Base-by-base conservation (phyloP, 2,113 vertebrate species). In the Jaculus jaculus region DNA sequence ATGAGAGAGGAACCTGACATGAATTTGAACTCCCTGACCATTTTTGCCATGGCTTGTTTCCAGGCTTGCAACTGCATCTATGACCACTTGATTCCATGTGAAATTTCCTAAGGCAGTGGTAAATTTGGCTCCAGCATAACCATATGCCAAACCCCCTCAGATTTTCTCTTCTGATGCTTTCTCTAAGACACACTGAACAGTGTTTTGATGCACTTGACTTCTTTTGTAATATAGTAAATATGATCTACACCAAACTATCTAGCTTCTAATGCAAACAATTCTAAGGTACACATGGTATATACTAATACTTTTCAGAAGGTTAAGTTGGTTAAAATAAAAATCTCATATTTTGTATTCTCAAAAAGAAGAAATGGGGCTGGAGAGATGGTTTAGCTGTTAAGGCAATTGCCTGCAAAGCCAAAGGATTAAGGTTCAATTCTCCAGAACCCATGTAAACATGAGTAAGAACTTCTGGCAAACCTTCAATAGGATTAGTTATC, bases 61-160 rank as follows among this genome's bases (percentile, higher is more conserved):
- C 89, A 94, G 39, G 2, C 74, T 78, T 58, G 18, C 65, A 91
- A 47, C 73, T 96, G 90, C 58, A 87, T 51, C 84, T 92, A 87
- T 15, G 39, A 93, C 82, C 75, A 87, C 3, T 9, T 20, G 26
- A 39, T 97, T 89, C 86, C 90, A 95, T 89, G 39, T 91, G 32
- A 32, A 60, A 6, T 26, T 82, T 92, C 0, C 68, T 92, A 84
- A 12, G 60, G 66, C 47, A 94, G 58, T 42, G 72, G 28, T 47
- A 93, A 93, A 60, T 66, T 84, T 94, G 42, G 13, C 72, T 65
- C 24, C 80, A 71, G 65, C 47, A 47, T 4, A 82, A 61, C 11
- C 61, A 51, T 74, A 84, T 61, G 68, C 51, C 87, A 71, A 3
- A 65, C 88, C 54, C 47, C 21, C 7, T n/a, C 30, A 87, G 51